These are phyloP conservation scores for Trematomus loennbergii DNA, from an alignment of 2,113 vertebrate genomes.

Conservation along the genomic window DNA sequence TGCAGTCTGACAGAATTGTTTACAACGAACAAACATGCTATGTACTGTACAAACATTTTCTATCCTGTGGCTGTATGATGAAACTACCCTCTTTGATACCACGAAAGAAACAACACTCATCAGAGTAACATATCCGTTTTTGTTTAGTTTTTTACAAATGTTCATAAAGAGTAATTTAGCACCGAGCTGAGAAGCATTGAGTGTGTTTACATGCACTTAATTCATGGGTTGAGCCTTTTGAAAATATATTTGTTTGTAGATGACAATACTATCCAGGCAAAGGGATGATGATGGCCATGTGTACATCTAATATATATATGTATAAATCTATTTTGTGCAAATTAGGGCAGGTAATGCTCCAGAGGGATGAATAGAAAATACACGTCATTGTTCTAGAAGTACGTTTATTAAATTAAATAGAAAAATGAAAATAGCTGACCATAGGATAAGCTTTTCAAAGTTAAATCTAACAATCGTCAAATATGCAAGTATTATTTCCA, in stretches of 20 bases:
- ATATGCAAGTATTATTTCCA: neutral
- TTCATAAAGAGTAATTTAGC: constrained; percentile 45
- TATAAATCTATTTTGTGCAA: no score
- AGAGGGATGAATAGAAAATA: neutral
- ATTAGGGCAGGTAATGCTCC: constrained; percentile 5
- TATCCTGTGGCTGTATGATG: constrained; percentile 65
- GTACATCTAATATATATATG: no score
- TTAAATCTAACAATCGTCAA: neutral
- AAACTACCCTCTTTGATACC: constrained; percentile 63
- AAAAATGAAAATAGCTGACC: no score
- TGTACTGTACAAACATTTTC: constrained; percentile 67
- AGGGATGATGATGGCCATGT: neutral
- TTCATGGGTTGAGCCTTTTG: neutral
- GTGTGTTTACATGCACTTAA: constrained; percentile 29
- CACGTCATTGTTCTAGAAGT: neutral
- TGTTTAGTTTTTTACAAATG: constrained; percentile 19
- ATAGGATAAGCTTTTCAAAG: no score
- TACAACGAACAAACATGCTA: constrained; percentile 65
- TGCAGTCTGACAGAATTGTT: constrained; percentile 71
- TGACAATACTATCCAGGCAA: neutral
- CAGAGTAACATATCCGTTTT: constrained; percentile 34
- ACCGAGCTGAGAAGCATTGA: constrained; percentile 33
- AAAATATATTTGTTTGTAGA: neutral
- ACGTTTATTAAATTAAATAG: neutral
- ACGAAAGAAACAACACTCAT: constrained; percentile 16